phyloP scores from a whole-genome alignment of 2,113 vertebrate species.

The Corythornis cristatus region DNA sequence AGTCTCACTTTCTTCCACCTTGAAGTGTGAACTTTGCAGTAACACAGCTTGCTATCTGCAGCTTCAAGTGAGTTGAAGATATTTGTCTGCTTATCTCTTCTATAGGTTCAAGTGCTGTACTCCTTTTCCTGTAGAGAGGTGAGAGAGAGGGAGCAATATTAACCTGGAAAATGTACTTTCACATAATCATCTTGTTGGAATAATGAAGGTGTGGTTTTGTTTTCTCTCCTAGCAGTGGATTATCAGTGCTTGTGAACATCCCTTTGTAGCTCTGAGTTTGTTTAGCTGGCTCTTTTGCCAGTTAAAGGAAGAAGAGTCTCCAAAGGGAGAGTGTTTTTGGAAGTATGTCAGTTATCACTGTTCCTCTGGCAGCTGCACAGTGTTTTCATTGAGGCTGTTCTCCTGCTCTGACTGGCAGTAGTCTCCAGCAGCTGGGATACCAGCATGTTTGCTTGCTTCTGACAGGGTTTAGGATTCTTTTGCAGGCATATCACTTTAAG shows the following conservation, averaged over 20 bases:
- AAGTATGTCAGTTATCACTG: conserved; percentile 4
- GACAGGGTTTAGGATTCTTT: conserved; percentile 7
- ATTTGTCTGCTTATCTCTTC: neutral
- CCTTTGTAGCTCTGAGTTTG: neutral
- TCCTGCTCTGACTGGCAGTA: conserved; percentile 23
- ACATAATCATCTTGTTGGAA: neutral
- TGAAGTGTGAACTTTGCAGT: neutral
- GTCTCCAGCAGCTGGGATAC: conserved; percentile 32
- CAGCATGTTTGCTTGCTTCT: conserved; percentile 41
- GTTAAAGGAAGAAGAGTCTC: conserved; percentile 10
- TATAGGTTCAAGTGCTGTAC: neutral
- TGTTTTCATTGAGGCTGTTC: conserved; percentile 49
- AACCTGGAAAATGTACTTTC: neutral
- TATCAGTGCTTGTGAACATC: neutral
- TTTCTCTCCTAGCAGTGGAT: neutral
- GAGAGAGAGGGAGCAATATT: neutral
- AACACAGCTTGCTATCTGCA: neutral
- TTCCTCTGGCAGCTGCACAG: neutral
- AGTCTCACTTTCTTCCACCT: neutral
- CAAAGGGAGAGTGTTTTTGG: neutral
- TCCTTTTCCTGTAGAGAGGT: neutral
- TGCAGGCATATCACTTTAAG: neutral
- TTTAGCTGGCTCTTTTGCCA: neutral
- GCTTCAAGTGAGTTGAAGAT: neutral
- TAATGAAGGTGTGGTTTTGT: neutral